These are phyloP conservation scores for Macrostomum lignano DNA, from an alignment of 1,140 invertebrate genomes.

Conservation along the genomic window DNA sequence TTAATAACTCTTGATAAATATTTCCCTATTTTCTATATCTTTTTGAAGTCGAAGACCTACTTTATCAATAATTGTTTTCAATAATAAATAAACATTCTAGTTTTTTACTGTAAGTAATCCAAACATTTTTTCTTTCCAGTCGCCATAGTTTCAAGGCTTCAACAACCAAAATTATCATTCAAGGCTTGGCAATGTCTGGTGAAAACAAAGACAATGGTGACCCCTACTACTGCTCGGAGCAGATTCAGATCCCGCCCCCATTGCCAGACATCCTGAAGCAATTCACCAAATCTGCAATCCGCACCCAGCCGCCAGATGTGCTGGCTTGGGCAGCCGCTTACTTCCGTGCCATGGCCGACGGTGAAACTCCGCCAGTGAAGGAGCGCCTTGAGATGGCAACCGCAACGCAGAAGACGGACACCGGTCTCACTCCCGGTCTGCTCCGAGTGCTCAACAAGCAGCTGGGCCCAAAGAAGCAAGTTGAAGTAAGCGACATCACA, in stretches of 20 bases:
- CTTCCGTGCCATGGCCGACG: conserved; percentile 25
- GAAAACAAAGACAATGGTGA: too few relatives aligned
- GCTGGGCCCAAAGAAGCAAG: too few relatives aligned
- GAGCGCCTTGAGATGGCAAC: conserved; percentile 32
- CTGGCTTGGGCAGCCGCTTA: conserved; percentile 44
- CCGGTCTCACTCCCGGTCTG: conserved; percentile 43
- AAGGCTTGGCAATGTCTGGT: too few relatives aligned
- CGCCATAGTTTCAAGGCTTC: too few relatives aligned
- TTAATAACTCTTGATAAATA: too few relatives aligned
- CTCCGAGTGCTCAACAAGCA: conserved; percentile 42
- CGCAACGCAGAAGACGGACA: conserved; percentile 28
- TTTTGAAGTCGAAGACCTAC: too few relatives aligned
- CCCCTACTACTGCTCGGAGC: conserved; percentile 22
- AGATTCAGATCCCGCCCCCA: conserved; percentile 41
- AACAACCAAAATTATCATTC: too few relatives aligned
- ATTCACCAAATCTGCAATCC: conserved; percentile 58
- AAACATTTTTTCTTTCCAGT: too few relatives aligned
- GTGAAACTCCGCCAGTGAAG: conserved; percentile 35
- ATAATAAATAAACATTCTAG: too few relatives aligned
- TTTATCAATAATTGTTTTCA: too few relatives aligned
- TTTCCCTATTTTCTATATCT: too few relatives aligned
- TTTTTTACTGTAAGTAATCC: too few relatives aligned
- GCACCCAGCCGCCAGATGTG: conserved; percentile 54
- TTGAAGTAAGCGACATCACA: conserved; percentile 27
- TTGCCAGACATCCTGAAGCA: conserved; percentile 50